These are phyloP conservation scores for Bolborhynchus lineola DNA, from an alignment of 2,113 vertebrate species.

Conservation along the genomic window DNA sequence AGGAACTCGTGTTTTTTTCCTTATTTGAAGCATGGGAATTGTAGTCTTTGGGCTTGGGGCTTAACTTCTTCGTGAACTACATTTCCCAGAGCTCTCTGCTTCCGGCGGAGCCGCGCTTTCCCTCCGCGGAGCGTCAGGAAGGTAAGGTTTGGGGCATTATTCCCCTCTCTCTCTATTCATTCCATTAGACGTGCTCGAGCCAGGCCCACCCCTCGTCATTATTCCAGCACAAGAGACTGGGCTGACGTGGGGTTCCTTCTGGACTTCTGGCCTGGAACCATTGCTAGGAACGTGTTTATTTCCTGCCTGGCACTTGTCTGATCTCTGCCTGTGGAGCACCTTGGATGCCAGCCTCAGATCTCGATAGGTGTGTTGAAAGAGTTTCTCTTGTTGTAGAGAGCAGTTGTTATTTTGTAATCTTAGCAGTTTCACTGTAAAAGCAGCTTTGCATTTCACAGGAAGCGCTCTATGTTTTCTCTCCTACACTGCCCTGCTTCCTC, in stretches of 20 bases:
- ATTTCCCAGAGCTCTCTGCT: neutral
- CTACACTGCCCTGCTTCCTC: neutral
- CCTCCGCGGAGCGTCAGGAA: rapidly evolving
- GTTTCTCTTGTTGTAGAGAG: neutral
- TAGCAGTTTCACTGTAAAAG: neutral
- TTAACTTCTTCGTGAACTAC: neutral
- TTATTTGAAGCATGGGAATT: slow-evolving; percentile 34
- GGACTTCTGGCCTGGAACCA: neutral
- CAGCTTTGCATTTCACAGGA: neutral
- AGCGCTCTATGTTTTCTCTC: neutral
- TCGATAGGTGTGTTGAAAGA: neutral
- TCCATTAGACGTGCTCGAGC: rapidly evolving
- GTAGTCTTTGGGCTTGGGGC: slow-evolving; percentile 14
- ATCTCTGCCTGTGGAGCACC: neutral
- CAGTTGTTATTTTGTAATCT: neutral
- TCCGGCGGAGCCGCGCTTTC: rapidly evolving
- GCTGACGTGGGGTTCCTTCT: neutral
- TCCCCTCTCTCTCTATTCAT: rapidly evolving
- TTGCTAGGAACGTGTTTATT: neutral
- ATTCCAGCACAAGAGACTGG: neutral
- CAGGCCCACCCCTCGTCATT: rapidly evolving
- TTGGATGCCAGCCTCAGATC: neutral
- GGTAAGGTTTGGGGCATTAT: neutral
- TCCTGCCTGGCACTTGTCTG: neutral
- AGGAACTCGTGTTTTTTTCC: rapidly evolving